Base-by-base conservation (phyloP, 2,888 invertebrate species). In the Pseudococcus longispinus region DNA sequence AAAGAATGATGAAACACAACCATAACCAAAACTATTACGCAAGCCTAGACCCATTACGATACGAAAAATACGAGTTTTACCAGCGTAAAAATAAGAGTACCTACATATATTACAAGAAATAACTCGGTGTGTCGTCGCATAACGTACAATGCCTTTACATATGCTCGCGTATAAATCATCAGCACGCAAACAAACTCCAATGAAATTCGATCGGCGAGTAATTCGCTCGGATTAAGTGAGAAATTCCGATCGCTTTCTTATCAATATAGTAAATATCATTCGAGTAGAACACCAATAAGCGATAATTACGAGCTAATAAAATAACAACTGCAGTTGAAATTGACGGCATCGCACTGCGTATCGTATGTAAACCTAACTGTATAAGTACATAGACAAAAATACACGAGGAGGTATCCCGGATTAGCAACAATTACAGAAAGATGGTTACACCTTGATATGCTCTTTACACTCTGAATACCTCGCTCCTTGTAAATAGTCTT, bases 271-370 rank as follows among this genome's bases (percentile, higher is more conserved):
- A 26, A 70, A 70, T 70, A 70, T 70, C 70, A 26, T 26, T 26
- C 60, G 23, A 60, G 23, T 60, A 20, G 60, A 70, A 70, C 26
- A 26, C 23, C 15, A 26, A 70, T 70, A 26, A 23, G 70, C 70
- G 74, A 74, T 74, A 74, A 74, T 74, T 74, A 74, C 74, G 74
- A 74, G 29, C 74, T 29, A 74, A 74, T 70, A 70, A 70, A 70
- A 70, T 26, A 70, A 70, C 70, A 70, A 51, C n/a, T n/a, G n/a
- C 26, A 26, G 18, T 70, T 70, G 6, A 18, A 70, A 70, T 29
- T 26, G 70, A 70, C 26, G 26, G 51, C 51, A 51, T 51, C n/a
- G 51, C n/a, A 51, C n/a, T n/a, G 44, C 1, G 13, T 46, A 11
- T 46, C 51, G 51, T 70, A 37, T 37, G 37, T 37, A 37, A 37